Evolutionary conservation across 2,113 vertebrate species (phyloP).

Genomic region (Dendrocopos noguchii): DNA sequence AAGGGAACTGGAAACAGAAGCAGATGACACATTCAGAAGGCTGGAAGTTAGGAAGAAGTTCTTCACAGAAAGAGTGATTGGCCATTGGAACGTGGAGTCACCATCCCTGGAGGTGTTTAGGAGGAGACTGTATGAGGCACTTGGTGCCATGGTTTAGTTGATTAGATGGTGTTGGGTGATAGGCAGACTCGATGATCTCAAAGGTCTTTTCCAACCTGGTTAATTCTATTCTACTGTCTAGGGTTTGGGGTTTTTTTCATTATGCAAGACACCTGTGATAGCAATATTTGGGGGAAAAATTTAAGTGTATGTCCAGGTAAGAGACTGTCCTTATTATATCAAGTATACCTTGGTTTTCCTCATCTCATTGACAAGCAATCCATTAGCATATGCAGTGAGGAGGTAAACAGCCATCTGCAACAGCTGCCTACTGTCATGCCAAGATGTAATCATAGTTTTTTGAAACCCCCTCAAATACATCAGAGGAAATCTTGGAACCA

Average conservation of each 20-base stretch:
- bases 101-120: too few species aligned
- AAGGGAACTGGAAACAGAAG: conserved; percentile 80
- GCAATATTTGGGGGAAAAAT: neutral
- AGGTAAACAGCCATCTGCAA: neutral
- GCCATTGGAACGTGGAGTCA: too few species aligned
- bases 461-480: neutral
- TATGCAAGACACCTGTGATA: neutral
- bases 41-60: neutral
- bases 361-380: neutral
- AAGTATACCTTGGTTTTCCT: neutral
- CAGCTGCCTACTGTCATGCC: neutral
- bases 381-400: neutral
- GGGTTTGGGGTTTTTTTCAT: neutral
- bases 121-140: too few species aligned
- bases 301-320: neutral
- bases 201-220: too few species aligned
- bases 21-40: neutral
- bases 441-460: neutral
- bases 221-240: too few species aligned
- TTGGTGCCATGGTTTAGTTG: too few species aligned
- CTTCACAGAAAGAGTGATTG: too few species aligned
- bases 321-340: neutral
- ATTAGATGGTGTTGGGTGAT: too few species aligned
- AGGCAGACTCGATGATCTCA: too few species aligned
- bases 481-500: neutral